Base-by-base conservation (phyloP, 92 coral and sea anemone genomes). In the Actinernus sp. region DNA sequence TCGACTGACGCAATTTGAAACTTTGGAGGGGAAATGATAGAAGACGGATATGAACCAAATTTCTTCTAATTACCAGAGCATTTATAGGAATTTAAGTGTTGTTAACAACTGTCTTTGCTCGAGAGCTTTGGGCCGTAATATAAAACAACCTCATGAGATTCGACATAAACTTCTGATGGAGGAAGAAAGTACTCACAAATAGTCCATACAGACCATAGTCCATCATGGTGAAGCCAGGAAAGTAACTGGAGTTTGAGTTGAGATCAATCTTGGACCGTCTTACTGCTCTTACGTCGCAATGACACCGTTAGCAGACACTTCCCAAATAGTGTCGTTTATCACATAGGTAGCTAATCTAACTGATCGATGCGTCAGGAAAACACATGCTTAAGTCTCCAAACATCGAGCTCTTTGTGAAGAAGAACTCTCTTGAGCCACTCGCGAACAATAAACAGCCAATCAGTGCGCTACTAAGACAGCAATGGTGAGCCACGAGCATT, bases 131-230 rank as follows among this genome's bases (percentile, higher is more conserved):
- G n/a, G n/a, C n/a, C n/a, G n/a, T n/a, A n/a, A n/a, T n/a, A n/a
- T n/a, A n/a, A n/a, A n/a, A n/a, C n/a, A n/a, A n/a, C n/a, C n/a
- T n/a, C n/a, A n/a, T n/a, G n/a, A n/a, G n/a, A n/a, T 26, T 21
- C 7, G 16, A 25, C 32, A 12, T 11, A 13, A 1, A 5, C 0
- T 45, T 16, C 2, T 9, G 23, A 2, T 24, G 28, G 26, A 49
- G 0, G 3, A 31, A 2, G 26, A 45, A 11, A 4, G 11, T 51
- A 70, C 78, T 70, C 57, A 70, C 78, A 23, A 70, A 21, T 12
- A 70, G 46, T 19, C 78, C 58, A 17, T 70, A 70, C 3, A 70
- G 18, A 14, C 67, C 48, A 37, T 57, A 70, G 58, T 70, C 78
- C 78, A 70, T 70, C 78, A 70, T 70, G 3, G 20, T 38, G 37